Percentiles rank a stretch among this genome's conserved stretches.
Evolutionary conservation across 2,888 invertebrate genomes (phyloP).

Genomic region (Seira musarum): DNA sequence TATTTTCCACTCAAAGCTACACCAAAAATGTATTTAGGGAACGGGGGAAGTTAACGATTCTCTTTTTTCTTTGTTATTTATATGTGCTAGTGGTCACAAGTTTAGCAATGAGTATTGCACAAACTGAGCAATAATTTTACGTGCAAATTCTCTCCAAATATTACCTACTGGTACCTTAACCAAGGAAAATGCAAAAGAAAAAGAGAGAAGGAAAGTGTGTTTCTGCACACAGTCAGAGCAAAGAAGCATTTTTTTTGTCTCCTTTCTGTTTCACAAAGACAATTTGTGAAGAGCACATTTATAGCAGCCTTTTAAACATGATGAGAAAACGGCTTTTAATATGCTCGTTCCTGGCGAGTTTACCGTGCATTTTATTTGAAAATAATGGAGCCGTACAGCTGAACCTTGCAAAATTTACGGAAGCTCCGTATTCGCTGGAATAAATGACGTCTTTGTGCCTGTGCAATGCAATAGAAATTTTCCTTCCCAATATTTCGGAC

Average conservation of each 20-base stretch:
- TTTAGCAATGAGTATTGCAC: background rate
- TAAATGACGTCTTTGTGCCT: too few relatives aligned
- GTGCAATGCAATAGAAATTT: too few relatives aligned
- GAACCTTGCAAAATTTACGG: background rate
- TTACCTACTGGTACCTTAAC: background rate
- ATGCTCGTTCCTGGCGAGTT: background rate
- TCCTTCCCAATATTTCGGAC: too few relatives aligned
- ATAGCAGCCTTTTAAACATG: too few relatives aligned
- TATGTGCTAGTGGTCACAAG: background rate
- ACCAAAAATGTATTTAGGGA: too few relatives aligned
- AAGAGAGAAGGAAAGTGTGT: background rate
- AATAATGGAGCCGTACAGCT: background rate
- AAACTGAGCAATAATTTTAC: background rate
- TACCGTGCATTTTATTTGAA: background rate
- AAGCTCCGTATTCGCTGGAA: too few relatives aligned
- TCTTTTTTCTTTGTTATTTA: background rate
- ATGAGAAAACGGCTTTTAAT: background rate
- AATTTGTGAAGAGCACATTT: background rate
- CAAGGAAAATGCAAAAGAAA: background rate
- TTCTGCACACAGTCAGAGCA: background rate
- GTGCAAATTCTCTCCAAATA: background rate
- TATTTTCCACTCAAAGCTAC: too few relatives aligned
- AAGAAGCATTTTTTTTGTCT: background rate
- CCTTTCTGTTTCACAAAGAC: background rate
- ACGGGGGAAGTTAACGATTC: background rate